phyloP scores from a whole-genome alignment of 2,888 invertebrate genomes.

The Tetramorium bicarinatum region DNA sequence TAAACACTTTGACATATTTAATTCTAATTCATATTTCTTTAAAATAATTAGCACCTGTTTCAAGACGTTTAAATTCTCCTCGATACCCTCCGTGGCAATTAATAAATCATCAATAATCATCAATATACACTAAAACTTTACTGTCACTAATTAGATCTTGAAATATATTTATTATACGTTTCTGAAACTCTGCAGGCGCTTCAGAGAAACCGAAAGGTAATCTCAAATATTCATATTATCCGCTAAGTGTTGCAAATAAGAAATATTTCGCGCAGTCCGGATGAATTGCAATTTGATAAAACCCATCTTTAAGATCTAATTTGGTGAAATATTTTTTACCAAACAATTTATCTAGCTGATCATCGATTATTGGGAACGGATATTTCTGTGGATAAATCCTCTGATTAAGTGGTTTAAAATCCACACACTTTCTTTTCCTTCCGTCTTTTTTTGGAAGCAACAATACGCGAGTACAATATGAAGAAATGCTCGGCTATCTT shows the following conservation, averaged over 20 bases:
- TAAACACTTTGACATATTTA: too few species aligned
- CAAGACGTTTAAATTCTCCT: too few species aligned
- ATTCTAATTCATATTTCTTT: too few species aligned
- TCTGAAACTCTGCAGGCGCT: background rate
- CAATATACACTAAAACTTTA: too few species aligned
- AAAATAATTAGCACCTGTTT: too few species aligned
- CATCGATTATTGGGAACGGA: background rate
- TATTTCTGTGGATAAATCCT: background rate
- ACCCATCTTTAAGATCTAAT: background rate
- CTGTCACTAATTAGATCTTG: too few species aligned
- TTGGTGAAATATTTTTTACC: background rate
- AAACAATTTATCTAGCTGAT: background rate
- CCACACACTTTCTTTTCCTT: background rate
- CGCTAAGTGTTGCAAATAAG: background rate
- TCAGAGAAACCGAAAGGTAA: constrained; percentile 11
- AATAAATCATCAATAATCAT: too few species aligned
- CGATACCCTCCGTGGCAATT: too few species aligned
- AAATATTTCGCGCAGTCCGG: background rate
- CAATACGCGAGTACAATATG: background rate
- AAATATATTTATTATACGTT: background rate
- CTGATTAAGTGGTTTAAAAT: background rate
- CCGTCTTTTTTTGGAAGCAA: background rate
- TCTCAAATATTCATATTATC: background rate
- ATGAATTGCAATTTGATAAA: background rate
- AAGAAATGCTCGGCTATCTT: background rate